phyloP scores from a whole-genome alignment of 2,113 vertebrate species.

The pig (Sus scrofa) region T2T-Sscrofa CM000816.6:6065001-6065500 shows the following conservation, averaged over 20 bases:
- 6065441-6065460: background rate
- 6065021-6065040: background rate
- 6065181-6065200: background rate
- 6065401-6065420: background rate
- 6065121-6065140: background rate
- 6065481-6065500: background rate
- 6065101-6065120: background rate
- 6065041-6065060: background rate
- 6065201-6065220: background rate
- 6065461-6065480: background rate
- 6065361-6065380: background rate
- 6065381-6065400: background rate
- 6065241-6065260: background rate
- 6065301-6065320: background rate
- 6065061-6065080: background rate
- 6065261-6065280: rapidly evolving
- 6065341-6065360: background rate
- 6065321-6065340: background rate
- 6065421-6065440: background rate
- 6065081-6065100: background rate
- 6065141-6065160: too few relatives aligned
- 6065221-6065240: too few relatives aligned
- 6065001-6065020: too few relatives aligned
- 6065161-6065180: background rate
- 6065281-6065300: background rate